These are phyloP conservation scores for Rhagonycha lutea DNA, from an alignment of 2,888 invertebrate genomes.

Conservation along the genomic window DNA sequence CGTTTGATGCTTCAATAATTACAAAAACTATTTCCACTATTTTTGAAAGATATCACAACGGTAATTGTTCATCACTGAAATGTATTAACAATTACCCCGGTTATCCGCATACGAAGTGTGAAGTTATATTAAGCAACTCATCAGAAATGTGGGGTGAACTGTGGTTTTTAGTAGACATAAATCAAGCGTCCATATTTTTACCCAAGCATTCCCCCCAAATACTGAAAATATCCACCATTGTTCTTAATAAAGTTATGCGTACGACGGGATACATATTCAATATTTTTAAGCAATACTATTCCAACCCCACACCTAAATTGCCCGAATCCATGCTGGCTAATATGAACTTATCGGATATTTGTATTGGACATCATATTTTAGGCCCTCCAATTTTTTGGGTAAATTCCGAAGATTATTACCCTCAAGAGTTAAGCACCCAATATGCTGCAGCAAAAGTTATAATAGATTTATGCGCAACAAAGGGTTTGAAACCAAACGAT, in stretches of 20 bases:
- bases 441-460: constrained; percentile 42
- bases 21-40: constrained; percentile 41
- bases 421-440: constrained; percentile 25
- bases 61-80: constrained; percentile 38
- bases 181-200: constrained; percentile 49
- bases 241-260: constrained; percentile 48
- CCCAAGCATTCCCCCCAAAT: constrained; percentile 48
- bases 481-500: constrained; percentile 50
- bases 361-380: constrained; percentile 43
- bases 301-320: constrained; percentile 42
- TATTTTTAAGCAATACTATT: constrained; percentile 48
- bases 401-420: constrained; percentile 28
- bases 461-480: constrained; percentile 48
- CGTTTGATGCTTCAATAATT: constrained; percentile 45
- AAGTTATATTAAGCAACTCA: constrained; percentile 32
- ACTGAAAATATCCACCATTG: constrained; percentile 44
- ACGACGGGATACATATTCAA: constrained; percentile 48
- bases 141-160: constrained; percentile 45
- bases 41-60: constrained; percentile 43
- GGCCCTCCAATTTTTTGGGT: constrained; percentile 51
- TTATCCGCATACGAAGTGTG: constrained; percentile 2
- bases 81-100: constrained; percentile 24
- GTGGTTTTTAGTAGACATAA: constrained; percentile 53
- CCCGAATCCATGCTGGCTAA: constrained; percentile 36
- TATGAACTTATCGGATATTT: constrained; percentile 40